Evolutionary conservation across 2,113 vertebrate species (phyloP).

Genomic region (Cyprinodon variegatus): DNA sequence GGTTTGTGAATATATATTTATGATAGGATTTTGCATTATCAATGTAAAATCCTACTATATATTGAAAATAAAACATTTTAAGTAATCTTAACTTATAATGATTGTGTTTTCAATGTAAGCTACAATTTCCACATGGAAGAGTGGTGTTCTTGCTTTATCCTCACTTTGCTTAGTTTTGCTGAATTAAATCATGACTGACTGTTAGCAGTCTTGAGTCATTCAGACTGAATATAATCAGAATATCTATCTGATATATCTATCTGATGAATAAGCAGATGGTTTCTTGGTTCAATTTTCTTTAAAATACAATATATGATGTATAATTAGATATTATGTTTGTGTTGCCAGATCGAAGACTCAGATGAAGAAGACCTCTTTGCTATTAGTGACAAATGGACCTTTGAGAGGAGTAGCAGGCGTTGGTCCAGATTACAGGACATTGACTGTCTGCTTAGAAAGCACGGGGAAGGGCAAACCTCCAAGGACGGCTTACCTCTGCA

Average conservation of each 20-base stretch:
- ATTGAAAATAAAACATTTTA: no score
- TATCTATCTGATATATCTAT: not conserved
- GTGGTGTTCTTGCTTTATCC: no score
- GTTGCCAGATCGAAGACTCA: slow-evolving; percentile 89
- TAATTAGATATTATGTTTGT: slow-evolving; percentile 29
- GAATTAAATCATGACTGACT: no score
- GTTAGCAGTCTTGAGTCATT: no score
- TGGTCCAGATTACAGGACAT: slow-evolving; percentile 94
- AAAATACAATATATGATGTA: not conserved
- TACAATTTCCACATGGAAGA: no score
- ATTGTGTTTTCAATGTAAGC: no score
- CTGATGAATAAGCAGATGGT: not conserved
- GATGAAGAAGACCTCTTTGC: slow-evolving; percentile 96
- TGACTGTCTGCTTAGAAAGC: slow-evolving; percentile 87
- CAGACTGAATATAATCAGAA: not conserved
- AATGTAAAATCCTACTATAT: no score
- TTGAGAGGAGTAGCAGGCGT: slow-evolving; percentile 92
- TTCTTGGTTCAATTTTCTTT: not conserved
- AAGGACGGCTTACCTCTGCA: slow-evolving; percentile 82
- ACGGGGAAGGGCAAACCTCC: slow-evolving; percentile 78
- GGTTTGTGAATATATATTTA: no score
- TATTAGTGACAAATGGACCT: slow-evolving; percentile 98
- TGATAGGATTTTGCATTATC: no score
- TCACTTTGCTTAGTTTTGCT: no score
- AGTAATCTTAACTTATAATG: no score